Percentiles rank a stretch among this genome's conserved stretches.
Conservation (phyloP, 2,888 invertebrate genomes). For the Euproctis similis region DNA sequence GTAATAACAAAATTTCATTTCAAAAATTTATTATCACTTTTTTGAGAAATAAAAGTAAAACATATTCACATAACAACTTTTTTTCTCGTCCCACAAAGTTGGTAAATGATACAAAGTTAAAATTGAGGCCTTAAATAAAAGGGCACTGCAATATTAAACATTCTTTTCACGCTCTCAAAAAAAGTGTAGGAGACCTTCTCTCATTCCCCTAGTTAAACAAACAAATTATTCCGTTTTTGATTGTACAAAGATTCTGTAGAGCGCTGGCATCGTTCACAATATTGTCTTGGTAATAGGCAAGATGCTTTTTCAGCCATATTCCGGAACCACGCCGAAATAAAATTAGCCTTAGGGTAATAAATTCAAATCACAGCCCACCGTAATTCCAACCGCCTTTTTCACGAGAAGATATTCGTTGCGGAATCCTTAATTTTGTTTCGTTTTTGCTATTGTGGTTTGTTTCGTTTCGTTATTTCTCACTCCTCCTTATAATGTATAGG, state of each 20-base stretch:
- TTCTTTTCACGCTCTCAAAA: slow-evolving; percentile 18
- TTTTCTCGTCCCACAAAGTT: no score
- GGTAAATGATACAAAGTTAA: slow-evolving; percentile 2
- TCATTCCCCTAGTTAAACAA: slow-evolving; percentile 26
- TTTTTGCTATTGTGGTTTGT: slow-evolving; percentile 59
- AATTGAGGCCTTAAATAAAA: slow-evolving; percentile 10
- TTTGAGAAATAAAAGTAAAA: no score
- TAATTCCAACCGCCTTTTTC: slow-evolving; percentile 66
- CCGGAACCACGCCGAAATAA: slow-evolving; percentile 53
- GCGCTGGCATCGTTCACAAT: slow-evolving; percentile 45
- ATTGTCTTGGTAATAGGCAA: slow-evolving; percentile 50
- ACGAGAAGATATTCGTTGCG: slow-evolving; percentile 58
- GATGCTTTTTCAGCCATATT: slow-evolving; percentile 39
- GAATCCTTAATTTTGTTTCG: slow-evolving; percentile 68
- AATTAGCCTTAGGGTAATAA: slow-evolving; percentile 69
- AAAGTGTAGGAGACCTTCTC: slow-evolving; percentile 17
- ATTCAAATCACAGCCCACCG: slow-evolving; percentile 68
- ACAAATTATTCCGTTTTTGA: slow-evolving; percentile 38
- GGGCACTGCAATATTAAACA: slow-evolving; percentile 12
- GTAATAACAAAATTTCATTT: no score
- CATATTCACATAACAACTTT: no score
- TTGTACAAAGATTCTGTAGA: slow-evolving; percentile 43
- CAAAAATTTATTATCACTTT: no score
- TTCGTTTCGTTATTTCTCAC: slow-evolving; percentile 49
- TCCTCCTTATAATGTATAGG: slow-evolving; percentile 27